Evolutionary conservation across 1,140 invertebrate genomes (phyloP).

Genomic region (Rhopalosiphum padi): DNA sequence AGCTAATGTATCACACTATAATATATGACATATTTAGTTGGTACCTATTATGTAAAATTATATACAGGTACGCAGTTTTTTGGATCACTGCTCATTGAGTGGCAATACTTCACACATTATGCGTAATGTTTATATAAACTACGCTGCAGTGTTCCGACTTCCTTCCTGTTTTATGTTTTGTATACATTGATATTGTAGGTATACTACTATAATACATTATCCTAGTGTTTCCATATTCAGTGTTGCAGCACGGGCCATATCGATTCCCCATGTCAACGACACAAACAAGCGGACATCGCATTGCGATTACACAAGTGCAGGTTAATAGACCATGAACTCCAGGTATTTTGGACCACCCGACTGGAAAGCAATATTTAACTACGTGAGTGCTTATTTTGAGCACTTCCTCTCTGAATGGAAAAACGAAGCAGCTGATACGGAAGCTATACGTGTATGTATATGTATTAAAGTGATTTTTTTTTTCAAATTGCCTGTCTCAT

Average conservation of each 20-base stretch:
- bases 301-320: background rate
- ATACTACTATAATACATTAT: background rate
- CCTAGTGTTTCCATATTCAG: background rate
- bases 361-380: constrained; percentile 31
- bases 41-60: background rate
- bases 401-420: background rate
- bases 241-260: constrained; percentile 13
- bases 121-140: background rate
- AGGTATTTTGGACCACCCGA: constrained; percentile 8
- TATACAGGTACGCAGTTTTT: background rate
- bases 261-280: background rate
- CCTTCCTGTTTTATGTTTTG: constrained; percentile 29
- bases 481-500: background rate
- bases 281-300: background rate
- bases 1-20: background rate
- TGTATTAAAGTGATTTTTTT: background rate
- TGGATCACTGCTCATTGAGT: background rate
- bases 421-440: constrained; percentile 22
- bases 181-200: background rate
- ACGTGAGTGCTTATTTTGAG: background rate
- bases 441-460: background rate
- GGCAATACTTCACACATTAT: background rate
- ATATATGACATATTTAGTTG: background rate
- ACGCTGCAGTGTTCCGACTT: background rate
- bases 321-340: constrained; percentile 35